A percentile compares a stretch with the other conserved stretches of the same genome.
phyloP scores from a whole-genome alignment of 2,113 vertebrate genomes.

The Eonycteris spelaea region DNA sequence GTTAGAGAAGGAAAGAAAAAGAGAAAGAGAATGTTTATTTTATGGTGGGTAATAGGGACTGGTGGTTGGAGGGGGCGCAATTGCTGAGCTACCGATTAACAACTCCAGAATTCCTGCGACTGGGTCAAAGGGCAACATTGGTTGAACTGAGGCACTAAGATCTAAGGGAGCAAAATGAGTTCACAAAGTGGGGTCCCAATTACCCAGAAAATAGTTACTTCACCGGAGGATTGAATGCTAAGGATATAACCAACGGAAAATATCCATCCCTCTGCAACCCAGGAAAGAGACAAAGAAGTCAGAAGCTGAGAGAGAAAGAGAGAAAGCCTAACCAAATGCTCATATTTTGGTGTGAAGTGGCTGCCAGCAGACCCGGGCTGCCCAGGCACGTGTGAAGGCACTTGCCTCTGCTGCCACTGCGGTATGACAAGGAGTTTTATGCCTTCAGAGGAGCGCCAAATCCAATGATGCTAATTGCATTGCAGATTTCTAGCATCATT shows the following conservation, averaged over 20 bases:
- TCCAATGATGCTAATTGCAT: conserved; percentile 86
- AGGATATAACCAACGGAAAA: not conserved
- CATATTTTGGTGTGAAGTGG: conserved; percentile 26
- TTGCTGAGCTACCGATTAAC: not conserved
- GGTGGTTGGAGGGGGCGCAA: not conserved
- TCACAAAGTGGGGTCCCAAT: not conserved
- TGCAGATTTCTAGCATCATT: conserved; percentile 85
- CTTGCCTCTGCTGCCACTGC: conserved; percentile 51
- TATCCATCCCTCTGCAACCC: not conserved
- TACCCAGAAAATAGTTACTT: not conserved
- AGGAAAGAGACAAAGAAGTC: conserved; percentile 42
- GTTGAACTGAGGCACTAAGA: not conserved
- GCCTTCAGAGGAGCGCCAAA: conserved; percentile 82
- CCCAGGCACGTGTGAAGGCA: conserved; percentile 56
- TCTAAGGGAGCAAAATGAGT: not conserved
- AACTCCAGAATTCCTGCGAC: not conserved
- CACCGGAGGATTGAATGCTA: not conserved
- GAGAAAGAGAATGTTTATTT: not conserved
- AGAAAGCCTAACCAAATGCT: conserved; percentile 18
- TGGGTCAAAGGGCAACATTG: too few relatives aligned
- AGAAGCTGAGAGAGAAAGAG: not conserved
- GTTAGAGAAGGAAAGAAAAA: not conserved
- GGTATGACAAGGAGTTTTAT: conserved; percentile 75
- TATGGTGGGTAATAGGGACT: not conserved
- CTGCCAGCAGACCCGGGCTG: conserved; percentile 68